These are phyloP conservation scores for Archegozetes longisetosus DNA, from an alignment of 1,140 invertebrate species.

Conservation along the genomic window DNA sequence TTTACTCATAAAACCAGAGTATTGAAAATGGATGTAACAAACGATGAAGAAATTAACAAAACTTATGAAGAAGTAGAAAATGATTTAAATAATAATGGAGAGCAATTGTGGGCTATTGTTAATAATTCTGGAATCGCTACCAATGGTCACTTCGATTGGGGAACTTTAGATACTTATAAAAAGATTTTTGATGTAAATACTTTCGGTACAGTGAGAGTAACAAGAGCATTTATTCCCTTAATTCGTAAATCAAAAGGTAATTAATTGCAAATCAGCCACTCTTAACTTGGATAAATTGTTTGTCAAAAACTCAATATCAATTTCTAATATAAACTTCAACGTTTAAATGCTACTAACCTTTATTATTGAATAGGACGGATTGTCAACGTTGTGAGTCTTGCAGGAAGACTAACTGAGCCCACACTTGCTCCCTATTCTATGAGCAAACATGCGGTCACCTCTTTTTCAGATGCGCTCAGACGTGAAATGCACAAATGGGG, in stretches of 20 bases:
- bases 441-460: constrained; percentile 16
- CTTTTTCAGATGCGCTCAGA: constrained; percentile 17
- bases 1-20: constrained; percentile 28
- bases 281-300: background rate
- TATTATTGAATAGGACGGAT: constrained; percentile 9
- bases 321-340: no score
- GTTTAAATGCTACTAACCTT: no score
- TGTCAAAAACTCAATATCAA: background rate
- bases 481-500: constrained; percentile 16
- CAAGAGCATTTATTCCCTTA: constrained; percentile 17
- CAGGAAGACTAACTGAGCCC: constrained; percentile 11
- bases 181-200: constrained; percentile 19
- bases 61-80: background rate
- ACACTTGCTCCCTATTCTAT: constrained; percentile 17
- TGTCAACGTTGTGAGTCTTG: constrained; percentile 17
- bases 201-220: constrained; percentile 16
- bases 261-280: no score
- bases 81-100: background rate
- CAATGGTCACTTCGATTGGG: constrained; percentile 29
- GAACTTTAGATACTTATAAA: constrained; percentile 9
- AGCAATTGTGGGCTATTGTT: constrained; percentile 26
- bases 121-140: constrained; percentile 32
- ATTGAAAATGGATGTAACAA: constrained; percentile 47
- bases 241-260: constrained; percentile 15
- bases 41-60: constrained; percentile 36